phyloP scores from a whole-genome alignment of 1,140 invertebrate species.

The Hetaerina americana region DNA sequence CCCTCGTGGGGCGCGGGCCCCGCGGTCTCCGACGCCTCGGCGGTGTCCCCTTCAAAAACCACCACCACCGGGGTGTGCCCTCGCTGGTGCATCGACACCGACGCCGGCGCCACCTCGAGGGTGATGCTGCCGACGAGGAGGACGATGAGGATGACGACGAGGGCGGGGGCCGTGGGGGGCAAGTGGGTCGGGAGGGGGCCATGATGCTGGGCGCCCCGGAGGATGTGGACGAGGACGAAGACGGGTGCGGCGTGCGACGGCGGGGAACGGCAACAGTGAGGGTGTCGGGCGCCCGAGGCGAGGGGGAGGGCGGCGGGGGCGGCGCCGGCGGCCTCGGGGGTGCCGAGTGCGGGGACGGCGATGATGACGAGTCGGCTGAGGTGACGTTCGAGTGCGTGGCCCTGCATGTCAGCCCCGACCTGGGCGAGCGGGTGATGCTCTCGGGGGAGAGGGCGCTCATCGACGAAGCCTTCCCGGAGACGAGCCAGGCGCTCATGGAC shows the following conservation, averaged over 20 bases:
- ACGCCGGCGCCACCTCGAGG: background rate
- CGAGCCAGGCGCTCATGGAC: slow-evolving; percentile 70
- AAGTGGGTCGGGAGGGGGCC: slow-evolving; percentile 7
- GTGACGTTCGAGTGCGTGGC: slow-evolving; percentile 68
- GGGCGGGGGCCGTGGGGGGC: slow-evolving; percentile 8
- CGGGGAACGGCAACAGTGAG: slow-evolving; percentile 1
- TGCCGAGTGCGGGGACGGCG: slow-evolving; percentile 9
- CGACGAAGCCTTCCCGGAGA: slow-evolving; percentile 79
- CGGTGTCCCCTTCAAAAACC: background rate
- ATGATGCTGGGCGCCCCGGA: slow-evolving; percentile 21
- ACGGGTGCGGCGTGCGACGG: background rate
- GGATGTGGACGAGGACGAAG: slow-evolving; percentile 10
- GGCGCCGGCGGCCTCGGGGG: background rate
- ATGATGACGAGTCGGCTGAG: slow-evolving; percentile 13
- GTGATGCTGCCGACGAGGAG: slow-evolving; percentile 5
- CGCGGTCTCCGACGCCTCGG: background rate
- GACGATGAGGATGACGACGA: slow-evolving; percentile 3
- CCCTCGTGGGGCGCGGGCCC: background rate
- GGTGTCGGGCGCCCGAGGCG: background rate
- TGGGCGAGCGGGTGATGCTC: slow-evolving; percentile 75
- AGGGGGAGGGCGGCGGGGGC: background rate
- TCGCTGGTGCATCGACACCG: background rate
- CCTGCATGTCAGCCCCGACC: slow-evolving; percentile 74
- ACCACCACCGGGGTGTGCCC: background rate
- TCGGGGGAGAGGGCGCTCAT: slow-evolving; percentile 64